Percentiles rank a stretch among this genome's conserved stretches.
phyloP scores from a whole-genome alignment of 2,888 invertebrate genomes.

The Euzetes globulus region DNA sequence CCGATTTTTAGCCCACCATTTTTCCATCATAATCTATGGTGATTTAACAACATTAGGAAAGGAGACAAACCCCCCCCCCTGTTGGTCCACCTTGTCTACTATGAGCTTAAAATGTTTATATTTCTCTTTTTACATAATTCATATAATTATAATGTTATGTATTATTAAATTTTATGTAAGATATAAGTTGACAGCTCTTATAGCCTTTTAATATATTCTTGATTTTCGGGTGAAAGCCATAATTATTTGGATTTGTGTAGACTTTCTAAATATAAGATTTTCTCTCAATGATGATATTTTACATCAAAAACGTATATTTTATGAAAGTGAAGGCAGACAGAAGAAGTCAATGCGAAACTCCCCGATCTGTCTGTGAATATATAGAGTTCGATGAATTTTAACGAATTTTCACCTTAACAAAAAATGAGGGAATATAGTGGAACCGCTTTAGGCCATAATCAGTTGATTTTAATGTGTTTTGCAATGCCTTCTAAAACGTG shows the following conservation, averaged over 20 bases:
- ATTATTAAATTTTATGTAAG: not conserved
- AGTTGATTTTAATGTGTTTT: not conserved
- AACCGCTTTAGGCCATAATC: not conserved
- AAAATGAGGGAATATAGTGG: not conserved
- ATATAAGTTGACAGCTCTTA: constrained; percentile 3
- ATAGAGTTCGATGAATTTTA: constrained; percentile 17
- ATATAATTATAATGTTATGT: not conserved
- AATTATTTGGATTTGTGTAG: not conserved
- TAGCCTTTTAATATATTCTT: not conserved
- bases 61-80: too few species aligned
- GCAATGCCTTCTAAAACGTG: not conserved
- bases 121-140: not conserved
- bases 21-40: too few species aligned
- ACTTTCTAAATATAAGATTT: not conserved
- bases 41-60: too few species aligned
- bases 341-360: not conserved
- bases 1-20: too few species aligned
- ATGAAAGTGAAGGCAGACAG: not conserved
- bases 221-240: not conserved
- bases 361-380: not conserved
- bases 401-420: not conserved
- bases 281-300: not conserved
- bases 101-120: too few species aligned
- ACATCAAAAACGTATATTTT: not conserved
- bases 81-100: too few species aligned